A percentile compares a stretch with the other conserved stretches of the same genome.
phyloP scores from a whole-genome alignment of 2,888 invertebrate species.

The Cryptophagus acutangulus region DNA sequence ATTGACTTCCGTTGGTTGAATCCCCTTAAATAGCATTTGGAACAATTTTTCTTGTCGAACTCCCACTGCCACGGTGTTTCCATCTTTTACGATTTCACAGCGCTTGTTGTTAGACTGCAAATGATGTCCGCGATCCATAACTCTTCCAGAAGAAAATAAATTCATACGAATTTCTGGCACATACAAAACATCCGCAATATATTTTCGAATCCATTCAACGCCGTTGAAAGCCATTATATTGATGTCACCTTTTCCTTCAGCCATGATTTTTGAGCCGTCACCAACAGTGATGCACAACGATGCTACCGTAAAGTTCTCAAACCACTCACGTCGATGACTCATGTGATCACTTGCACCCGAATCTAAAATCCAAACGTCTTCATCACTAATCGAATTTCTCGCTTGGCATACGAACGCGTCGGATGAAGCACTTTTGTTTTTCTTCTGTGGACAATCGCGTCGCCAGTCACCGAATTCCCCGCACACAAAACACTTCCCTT shows the following conservation, averaged over 20 bases:
- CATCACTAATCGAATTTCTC: neutral
- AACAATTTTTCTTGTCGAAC: too few relatives aligned
- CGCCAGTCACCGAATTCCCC: conserved; percentile 10
- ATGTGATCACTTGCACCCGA: conserved; percentile 13
- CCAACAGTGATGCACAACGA: conserved; percentile 11
- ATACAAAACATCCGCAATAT: conserved; percentile 5
- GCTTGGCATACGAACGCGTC: conserved; percentile 9
- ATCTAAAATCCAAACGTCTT: conserved; percentile 6
- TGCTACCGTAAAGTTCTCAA: conserved; percentile 4
- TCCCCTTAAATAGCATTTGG: too few relatives aligned
- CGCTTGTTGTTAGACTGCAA: too few relatives aligned
- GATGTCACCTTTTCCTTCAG: conserved; percentile 8
- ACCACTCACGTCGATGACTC: conserved; percentile 4
- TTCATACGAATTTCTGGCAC: neutral
- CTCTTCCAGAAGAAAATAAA: conserved; percentile 3
- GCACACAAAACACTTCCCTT: too few relatives aligned
- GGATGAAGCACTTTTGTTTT: too few relatives aligned
- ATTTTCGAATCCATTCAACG: conserved; percentile 9
- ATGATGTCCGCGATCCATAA: too few relatives aligned
- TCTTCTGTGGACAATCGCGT: neutral
- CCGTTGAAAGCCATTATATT: conserved; percentile 6
- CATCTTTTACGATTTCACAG: too few relatives aligned
- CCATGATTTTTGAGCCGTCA: conserved; percentile 8
- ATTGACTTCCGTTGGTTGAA: too few relatives aligned
- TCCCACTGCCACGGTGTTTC: too few relatives aligned